Base-by-base conservation (phyloP, 2,888 invertebrate genomes). In the Archips crataeganus region DNA sequence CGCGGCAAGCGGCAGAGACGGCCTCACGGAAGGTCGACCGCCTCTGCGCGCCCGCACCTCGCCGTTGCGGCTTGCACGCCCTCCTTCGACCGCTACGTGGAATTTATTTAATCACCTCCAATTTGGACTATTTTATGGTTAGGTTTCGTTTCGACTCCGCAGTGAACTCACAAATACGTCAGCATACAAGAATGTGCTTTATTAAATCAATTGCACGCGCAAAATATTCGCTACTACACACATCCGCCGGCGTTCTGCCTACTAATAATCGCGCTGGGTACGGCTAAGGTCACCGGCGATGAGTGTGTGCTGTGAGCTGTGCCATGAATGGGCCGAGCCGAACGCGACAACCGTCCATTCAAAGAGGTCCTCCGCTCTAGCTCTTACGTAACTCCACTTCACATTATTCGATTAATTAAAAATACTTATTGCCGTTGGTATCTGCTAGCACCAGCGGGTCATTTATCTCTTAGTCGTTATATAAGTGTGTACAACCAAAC, bases 21-120 rank as follows among this genome's bases (percentile, higher is more conserved):
- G 92, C 94, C 94, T 93, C 92, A 90, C 83, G 90, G 93, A 94
- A 94, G 94, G 94, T 93, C 94, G 93, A 90, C 92, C 82, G 91
- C 91, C 91, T 88, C 80, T 68, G 80, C 77, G 76, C 76, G 79
- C 77, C 78, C 78, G 77, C 69, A 76, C 72, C 79, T 82, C 80
- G 80, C 69, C 77, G 75, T 70, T 77, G 74, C 75, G 74, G 77
- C 75, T 75, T 77, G 77, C 79, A 77, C 78, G 80, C 82, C 81
- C 81, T 80, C 84, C 78, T 80, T 80, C 84, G 82, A 89, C 88
- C 90, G 91, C 92, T 91, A 90, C 90, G 92, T 90, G 92, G 92
- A 92, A 94, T 92, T 93, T 89, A 90, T 91, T 87, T 93, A 93
- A 92, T 93, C 92, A 90, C 87, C 87, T 88, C 89, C 90, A 93